Base-by-base conservation (phyloP, 2,888 invertebrate genomes). In the Axea sp. region DNA sequence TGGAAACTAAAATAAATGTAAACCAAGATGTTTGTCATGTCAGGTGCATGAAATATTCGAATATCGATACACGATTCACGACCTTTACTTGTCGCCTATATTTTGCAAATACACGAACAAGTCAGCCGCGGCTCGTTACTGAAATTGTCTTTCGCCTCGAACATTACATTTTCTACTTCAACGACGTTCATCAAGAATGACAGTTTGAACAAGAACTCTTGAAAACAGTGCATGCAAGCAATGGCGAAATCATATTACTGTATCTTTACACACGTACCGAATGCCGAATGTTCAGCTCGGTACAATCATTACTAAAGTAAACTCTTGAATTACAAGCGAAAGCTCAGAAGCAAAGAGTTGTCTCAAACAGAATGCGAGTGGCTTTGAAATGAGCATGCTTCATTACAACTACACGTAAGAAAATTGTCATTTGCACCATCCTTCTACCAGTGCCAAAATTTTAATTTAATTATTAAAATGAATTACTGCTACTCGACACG, bases 291-390 rank as follows among this genome's bases (percentile, higher is more conserved):
- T 62, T 55, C 45, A 37, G 73, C 69, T 77, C 76, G 73, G 77
- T 81, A 73, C 74, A 41, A 55, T 76, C 73, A 77, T 80, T 77
- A 76, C 69, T 59, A 69, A 76, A 77, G 78, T 76, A 78, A 79
- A 81, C 77, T 76, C 74, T 65, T 59, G 75, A 77, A 78, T 79
- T 81, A 76, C 77, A 71, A 74, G 57, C 62, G 39, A 12, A 60
- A 60, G 41, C 49, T 24, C 51, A 30, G 60, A 12, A 8, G 8
- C 33, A 51, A 57, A 33, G 68, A 24, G 31, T 59, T 41, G 15
- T 24, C 24, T 35, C 14, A 11, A 9, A 33, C 24, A 15, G 9
- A 14, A 9, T 5, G 9, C 9, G 9, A 22, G n/a, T 19, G n/a
- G 11, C 14, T 28, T 30, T n/a, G 9, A 37, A 35, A 26, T 12